These are phyloP conservation scores for Phortica okadai DNA, from an alignment of 2,888 invertebrate species.

Conservation along the genomic window DNA sequence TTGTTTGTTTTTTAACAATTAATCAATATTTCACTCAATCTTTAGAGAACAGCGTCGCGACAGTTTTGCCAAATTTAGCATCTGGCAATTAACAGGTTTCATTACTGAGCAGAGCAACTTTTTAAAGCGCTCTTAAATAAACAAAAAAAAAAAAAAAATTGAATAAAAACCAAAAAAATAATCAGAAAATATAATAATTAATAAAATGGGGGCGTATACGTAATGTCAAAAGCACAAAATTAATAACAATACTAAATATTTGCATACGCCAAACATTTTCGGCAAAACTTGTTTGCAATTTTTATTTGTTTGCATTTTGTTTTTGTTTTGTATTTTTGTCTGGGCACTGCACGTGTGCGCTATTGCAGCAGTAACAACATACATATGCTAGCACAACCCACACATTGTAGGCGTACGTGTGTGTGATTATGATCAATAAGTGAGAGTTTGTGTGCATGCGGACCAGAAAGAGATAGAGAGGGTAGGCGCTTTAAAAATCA, in stretches of 20 bases:
- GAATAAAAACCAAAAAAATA: constrained; percentile 39
- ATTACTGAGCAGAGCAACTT: not conserved
- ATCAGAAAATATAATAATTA: not conserved
- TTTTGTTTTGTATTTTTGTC: constrained; percentile 7
- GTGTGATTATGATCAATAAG: not conserved
- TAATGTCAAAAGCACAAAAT: constrained; percentile 42
- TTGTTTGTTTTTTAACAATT: constrained; percentile 6
- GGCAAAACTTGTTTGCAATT: constrained; percentile 39
- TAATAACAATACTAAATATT: not conserved
- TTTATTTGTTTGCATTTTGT: constrained; percentile 31
- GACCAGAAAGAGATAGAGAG: not conserved
- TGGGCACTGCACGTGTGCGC: constrained; percentile 26
- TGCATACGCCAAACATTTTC: constrained; percentile 42
- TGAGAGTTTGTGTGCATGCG: constrained; percentile 6
- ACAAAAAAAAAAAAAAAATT: not conserved
- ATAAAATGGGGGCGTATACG: constrained; percentile 61
- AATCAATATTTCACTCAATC: constrained; percentile 18
- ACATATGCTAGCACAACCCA: not conserved
- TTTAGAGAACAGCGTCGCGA: constrained; percentile 7
- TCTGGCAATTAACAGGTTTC: not conserved
- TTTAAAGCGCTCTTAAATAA: not conserved
- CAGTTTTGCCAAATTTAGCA: constrained; percentile 7
- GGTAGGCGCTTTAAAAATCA: not conserved
- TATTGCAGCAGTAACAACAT: not conserved
- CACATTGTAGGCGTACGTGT: not conserved